These are phyloP conservation scores for Drosophila conformis DNA, from an alignment of 2,888 invertebrate genomes.

Conservation along the genomic window DNA sequence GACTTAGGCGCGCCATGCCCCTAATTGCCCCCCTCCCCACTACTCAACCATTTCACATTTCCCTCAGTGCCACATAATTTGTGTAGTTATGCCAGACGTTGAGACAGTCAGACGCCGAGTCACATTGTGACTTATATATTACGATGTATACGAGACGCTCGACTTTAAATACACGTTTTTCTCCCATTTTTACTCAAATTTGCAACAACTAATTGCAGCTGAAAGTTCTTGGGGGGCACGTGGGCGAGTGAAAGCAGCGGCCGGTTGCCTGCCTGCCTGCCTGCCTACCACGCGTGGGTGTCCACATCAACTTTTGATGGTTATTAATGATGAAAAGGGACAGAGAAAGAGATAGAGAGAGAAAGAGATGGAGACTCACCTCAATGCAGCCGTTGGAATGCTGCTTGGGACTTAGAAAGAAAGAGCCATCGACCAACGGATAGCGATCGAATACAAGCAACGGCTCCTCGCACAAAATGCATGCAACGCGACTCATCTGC, in stretches of 20 bases:
- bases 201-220: constrained; percentile 70
- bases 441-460: constrained; percentile 98
- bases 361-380: constrained; percentile 86
- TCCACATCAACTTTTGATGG: constrained; percentile 55
- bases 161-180: constrained; percentile 11
- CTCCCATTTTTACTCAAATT: constrained; percentile 43
- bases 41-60: constrained; percentile 22
- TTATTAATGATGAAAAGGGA: constrained; percentile 65
- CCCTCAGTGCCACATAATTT: constrained; percentile 40
- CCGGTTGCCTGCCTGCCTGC: neutral
- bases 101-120: constrained; percentile 13
- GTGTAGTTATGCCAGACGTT: constrained; percentile 15
- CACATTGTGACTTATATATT: constrained; percentile 39
- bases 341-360: neutral
- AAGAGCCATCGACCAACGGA: constrained; percentile 98
- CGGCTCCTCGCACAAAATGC: constrained; percentile 94
- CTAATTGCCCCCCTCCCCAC: neutral
- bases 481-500: constrained; percentile 93
- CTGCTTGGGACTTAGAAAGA: constrained; percentile 97
- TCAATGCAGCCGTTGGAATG: constrained; percentile 94
- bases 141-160: constrained; percentile 4
- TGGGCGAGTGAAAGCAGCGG: constrained; percentile 77
- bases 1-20: constrained; percentile 46
- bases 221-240: constrained; percentile 66
- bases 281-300: constrained; percentile 50